phyloP scores from a whole-genome alignment of 2,113 vertebrate species.

The Grus americana region DNA sequence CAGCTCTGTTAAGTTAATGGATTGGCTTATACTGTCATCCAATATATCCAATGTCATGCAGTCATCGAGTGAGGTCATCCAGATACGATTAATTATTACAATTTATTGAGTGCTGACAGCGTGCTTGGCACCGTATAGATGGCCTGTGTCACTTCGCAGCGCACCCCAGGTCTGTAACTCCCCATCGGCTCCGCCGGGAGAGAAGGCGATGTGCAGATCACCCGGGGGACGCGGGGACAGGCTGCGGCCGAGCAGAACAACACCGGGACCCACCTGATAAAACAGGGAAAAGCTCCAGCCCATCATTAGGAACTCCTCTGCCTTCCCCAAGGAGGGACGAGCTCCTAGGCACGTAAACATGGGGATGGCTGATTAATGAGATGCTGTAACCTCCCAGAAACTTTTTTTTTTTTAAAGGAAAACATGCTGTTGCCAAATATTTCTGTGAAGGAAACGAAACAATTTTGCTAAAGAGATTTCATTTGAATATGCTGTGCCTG shows the following conservation, averaged over 20 bases:
- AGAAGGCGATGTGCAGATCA: background rate
- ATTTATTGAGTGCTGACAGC: background rate
- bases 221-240: background rate
- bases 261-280: background rate
- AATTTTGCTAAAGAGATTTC: background rate
- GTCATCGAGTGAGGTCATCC: background rate
- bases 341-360: background rate
- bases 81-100: background rate
- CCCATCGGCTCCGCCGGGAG: background rate
- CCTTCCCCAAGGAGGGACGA: background rate
- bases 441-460: background rate
- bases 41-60: background rate
- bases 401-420: background rate
- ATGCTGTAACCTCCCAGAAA: background rate
- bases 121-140: background rate
- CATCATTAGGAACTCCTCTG: background rate
- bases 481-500: constrained; percentile 25
- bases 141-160: background rate
- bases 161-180: background rate
- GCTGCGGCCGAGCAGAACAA: background rate
- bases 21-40: background rate
- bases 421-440: background rate
- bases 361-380: background rate
- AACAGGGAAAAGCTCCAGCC: background rate
- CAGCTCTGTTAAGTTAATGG: background rate